These are phyloP conservation scores for Orius laevigatus DNA, from an alignment of 1,140 invertebrate genomes.

Conservation along the genomic window DNA sequence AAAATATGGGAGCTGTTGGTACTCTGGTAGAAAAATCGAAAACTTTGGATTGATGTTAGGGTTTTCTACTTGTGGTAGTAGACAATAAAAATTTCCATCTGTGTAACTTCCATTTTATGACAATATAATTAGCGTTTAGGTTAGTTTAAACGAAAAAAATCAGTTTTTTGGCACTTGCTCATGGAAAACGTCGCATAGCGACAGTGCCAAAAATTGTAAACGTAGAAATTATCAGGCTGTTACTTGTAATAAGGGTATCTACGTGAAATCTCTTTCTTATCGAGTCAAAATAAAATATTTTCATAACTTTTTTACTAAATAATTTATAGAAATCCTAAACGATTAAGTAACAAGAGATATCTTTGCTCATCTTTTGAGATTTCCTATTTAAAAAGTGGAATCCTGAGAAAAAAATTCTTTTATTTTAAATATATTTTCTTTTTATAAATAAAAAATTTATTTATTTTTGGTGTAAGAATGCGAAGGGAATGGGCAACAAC, in stretches of 20 bases:
- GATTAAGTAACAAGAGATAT: too few relatives aligned
- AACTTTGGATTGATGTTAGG: background rate
- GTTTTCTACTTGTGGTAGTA: background rate
- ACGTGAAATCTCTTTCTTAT: constrained; percentile 7
- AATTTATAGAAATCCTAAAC: constrained; percentile 8
- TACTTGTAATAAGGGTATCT: constrained; percentile 13
- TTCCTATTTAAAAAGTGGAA: too few relatives aligned
- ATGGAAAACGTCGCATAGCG: background rate
- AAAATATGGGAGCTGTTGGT: background rate
- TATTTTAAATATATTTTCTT: too few relatives aligned
- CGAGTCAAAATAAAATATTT: constrained; percentile 17
- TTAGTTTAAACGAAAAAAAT: background rate
- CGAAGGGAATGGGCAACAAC: too few relatives aligned
- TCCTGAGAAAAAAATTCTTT: too few relatives aligned
- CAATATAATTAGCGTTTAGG: background rate
- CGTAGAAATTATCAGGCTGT: constrained; percentile 13
- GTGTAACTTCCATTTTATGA: background rate
- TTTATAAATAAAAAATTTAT: too few relatives aligned
- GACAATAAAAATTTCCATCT: background rate
- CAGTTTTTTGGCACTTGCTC: background rate
- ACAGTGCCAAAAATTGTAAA: constrained; percentile 12
- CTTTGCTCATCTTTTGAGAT: background rate
- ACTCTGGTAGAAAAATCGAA: constrained; percentile 11
- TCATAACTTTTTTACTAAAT: constrained; percentile 17
- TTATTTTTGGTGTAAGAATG: too few relatives aligned